Percentiles rank a stretch among this genome's conserved stretches.
Conservation (phyloP, 2,797 vertebrate genomes). For the Myotis pilosus region DNA sequence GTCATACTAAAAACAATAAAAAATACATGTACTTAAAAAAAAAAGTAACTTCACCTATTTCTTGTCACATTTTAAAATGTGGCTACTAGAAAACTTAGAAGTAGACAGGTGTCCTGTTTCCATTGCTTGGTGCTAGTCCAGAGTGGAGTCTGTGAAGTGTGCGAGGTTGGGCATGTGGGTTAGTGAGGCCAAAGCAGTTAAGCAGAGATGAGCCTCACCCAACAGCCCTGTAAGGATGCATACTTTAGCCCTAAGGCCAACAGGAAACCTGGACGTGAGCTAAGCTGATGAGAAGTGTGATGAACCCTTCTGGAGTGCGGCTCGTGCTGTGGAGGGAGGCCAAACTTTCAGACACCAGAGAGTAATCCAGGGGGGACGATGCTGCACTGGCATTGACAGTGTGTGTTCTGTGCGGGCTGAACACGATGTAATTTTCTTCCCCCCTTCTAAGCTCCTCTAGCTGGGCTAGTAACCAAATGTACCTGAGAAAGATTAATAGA, state of each 20-base stretch:
- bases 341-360: neutral
- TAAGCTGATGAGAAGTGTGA: neutral
- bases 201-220: neutral
- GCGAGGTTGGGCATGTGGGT: too few relatives aligned
- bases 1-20: too few relatives aligned
- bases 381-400: neutral
- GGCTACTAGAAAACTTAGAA: neutral
- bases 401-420: neutral
- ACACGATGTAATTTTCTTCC: neutral
- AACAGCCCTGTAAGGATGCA: neutral
- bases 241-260: neutral
- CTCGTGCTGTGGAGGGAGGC: too few relatives aligned
- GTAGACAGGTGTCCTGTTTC: neutral
- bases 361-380: neutral
- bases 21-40: too few relatives aligned
- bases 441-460: neutral
- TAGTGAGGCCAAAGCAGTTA: too few relatives aligned
- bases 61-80: neutral
- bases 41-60: neutral
- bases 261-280: neutral
- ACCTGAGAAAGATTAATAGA: neutral
- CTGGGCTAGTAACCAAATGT: neutral
- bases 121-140: neutral
- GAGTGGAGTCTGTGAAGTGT: neutral
- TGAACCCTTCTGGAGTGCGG: neutral